Evolutionary conservation across 2,888 invertebrate genomes (phyloP).

Genomic region (Athalia cordata): DNA sequence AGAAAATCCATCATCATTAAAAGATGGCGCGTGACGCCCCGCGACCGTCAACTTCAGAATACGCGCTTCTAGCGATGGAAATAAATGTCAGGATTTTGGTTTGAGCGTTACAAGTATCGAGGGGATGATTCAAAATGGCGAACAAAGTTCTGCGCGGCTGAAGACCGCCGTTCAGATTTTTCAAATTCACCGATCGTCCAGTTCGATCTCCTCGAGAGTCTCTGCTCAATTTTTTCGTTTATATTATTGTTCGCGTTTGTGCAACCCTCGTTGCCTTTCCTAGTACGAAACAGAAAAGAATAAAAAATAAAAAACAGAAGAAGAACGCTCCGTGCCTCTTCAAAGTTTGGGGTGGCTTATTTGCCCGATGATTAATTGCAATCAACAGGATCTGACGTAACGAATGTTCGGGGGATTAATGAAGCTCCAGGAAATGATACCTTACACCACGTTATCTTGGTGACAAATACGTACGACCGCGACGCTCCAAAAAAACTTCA

Average conservation of each 20-base stretch:
- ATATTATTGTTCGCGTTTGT: slow-evolving; percentile 10
- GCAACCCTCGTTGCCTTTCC: background rate
- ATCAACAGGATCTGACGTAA: slow-evolving; percentile 49
- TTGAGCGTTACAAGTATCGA: too few relatives aligned
- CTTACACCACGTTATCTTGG: slow-evolving; percentile 43
- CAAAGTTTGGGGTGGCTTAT: slow-evolving; percentile 38
- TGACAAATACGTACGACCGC: slow-evolving; percentile 46
- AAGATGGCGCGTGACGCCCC: slow-evolving; percentile 48
- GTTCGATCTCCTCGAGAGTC: too few relatives aligned
- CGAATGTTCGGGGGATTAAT: slow-evolving; percentile 46
- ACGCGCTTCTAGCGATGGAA: slow-evolving; percentile 29
- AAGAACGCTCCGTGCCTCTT: background rate
- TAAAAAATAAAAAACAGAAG: too few relatives aligned
- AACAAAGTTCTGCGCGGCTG: too few relatives aligned
- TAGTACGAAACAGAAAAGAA: background rate
- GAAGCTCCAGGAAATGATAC: slow-evolving; percentile 47
- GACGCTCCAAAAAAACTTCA: background rate
- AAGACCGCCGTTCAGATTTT: background rate
- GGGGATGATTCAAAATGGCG: too few relatives aligned
- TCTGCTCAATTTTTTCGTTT: too few relatives aligned
- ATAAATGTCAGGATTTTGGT: background rate
- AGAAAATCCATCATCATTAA: slow-evolving; percentile 48
- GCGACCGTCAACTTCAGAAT: slow-evolving; percentile 11
- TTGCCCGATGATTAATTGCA: slow-evolving; percentile 47
- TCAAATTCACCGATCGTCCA: background rate